Base-by-base conservation (phyloP, 2,113 vertebrate species). In the Brienomyrus longianalis region DNA sequence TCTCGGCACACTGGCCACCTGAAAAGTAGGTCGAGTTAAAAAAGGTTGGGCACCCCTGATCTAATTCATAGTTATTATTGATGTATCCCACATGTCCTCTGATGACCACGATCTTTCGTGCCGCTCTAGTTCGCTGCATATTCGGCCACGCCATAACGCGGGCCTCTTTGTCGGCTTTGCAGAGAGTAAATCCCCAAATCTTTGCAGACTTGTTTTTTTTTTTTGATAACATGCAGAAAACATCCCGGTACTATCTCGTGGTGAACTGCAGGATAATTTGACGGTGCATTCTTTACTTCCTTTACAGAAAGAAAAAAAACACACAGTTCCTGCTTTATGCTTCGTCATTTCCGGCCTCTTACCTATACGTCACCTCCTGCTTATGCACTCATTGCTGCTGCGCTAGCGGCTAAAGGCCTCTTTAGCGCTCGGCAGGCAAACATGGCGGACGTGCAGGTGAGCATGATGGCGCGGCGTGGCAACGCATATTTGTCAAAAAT, bases 391-490 rank as follows among this genome's bases (percentile, higher is more conserved):
- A 96, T 94, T 93, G 92, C 92, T 13, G 50, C 90, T 88, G 90
- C 91, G 91, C 92, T 93, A 91, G 91, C 88, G 83, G 10, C 1
- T 0, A 17, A n/a, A 35, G 92, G 83, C 92, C 95, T 95, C 95
- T 97, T 96, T 96, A 93, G 95, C 91, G 94, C 95, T 95, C 95
- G 94, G 95, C 94, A 92, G 91, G 92, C 92, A 91, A 96, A 97
- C 95, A 98, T 98, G 97, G 96, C 97, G 96, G 97, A 97, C 89
- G 95, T 93, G 90, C 97, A 98, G 96, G 97, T 98, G 95, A 2
- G 96, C 8, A 62, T 15, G 9, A 88, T 21, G 47, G 50, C 89
- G 9, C 83, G 90, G 89, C 94, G 94, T 96, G 94, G 93, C 88
- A 50, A 7, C 51, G 13, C 21, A 48, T 0, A 80, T 89, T 70